Evolutionary conservation across 1,140 invertebrate species (phyloP).

Genomic region (Wasmannia auropunctata): DNA sequence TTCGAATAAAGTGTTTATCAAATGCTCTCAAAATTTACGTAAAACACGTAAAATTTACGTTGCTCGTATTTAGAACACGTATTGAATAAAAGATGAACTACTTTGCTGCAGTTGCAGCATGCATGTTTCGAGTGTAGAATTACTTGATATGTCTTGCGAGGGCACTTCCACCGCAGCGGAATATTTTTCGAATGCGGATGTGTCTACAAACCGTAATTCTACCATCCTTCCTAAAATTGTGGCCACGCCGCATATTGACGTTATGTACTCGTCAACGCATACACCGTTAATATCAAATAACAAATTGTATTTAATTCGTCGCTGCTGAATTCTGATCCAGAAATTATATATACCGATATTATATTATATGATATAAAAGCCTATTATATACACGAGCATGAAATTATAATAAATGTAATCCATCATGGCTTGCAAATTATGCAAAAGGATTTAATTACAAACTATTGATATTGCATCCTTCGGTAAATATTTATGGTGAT

Average conservation of each 20-base stretch:
- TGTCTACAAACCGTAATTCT: neutral
- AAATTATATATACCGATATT: conserved; percentile 6
- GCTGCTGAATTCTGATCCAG: neutral
- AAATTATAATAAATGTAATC: conserved; percentile 41
- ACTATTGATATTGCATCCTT: neutral
- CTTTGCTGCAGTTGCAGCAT: conserved; percentile 45
- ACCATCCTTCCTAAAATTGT: neutral
- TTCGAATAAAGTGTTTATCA: neutral
- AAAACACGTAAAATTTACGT: conserved; percentile 30
- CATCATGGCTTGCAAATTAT: conserved; percentile 12
- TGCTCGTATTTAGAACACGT: conserved; percentile 17
- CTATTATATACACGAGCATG: neutral
- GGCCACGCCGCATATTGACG: no score
- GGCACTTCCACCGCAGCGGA: neutral
- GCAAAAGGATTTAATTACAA: conserved; percentile 28
- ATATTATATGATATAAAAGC: neutral
- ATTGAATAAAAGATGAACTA: conserved; percentile 47
- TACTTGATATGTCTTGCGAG: conserved; percentile 3
- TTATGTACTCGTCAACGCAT: neutral
- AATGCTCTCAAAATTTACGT: neutral
- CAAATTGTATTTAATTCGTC: conserved; percentile 23
- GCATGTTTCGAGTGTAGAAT: conserved; percentile 23
- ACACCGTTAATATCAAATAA: neutral
- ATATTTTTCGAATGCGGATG: conserved; percentile 11
- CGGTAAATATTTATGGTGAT: conserved; percentile 41